A percentile compares a stretch with the other conserved stretches of the same genome.
These are phyloP conservation scores for Eclectus roratus DNA, from an alignment of 2,113 vertebrate genomes.

Conservation along the genomic window DNA sequence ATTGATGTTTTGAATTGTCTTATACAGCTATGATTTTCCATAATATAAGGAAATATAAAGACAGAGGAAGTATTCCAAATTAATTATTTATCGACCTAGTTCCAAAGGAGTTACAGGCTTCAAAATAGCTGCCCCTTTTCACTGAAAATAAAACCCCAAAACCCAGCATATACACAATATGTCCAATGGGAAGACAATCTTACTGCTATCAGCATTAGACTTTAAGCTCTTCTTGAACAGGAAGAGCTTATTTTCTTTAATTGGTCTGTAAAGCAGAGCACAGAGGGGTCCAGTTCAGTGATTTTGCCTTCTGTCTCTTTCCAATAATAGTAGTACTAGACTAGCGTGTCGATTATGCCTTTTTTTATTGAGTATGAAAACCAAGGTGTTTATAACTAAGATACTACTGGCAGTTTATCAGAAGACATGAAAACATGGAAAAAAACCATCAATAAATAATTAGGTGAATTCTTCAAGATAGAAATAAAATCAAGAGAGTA, in stretches of 20 bases:
- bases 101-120: neutral
- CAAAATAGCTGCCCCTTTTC: neutral
- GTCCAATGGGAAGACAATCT: neutral
- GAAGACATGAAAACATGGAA: neutral
- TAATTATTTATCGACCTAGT: neutral
- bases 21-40: neutral
- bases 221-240: neutral
- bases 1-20: neutral
- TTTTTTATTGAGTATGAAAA: neutral
- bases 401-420: neutral
- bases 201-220: neutral
- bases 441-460: neutral
- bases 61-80: neutral
- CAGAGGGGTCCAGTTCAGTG: neutral
- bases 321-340: rapidly evolving
- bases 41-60: neutral
- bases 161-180: rapidly evolving
- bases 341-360: neutral
- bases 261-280: neutral
- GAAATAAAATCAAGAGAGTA: slow-evolving; percentile 22
- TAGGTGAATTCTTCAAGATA: neutral
- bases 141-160: neutral
- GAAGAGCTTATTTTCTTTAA: neutral
- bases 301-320: neutral
- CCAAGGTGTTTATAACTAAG: neutral